These are phyloP conservation scores for Drymodes brunneopygia DNA, from an alignment of 2,113 vertebrate species.

Conservation along the genomic window DNA sequence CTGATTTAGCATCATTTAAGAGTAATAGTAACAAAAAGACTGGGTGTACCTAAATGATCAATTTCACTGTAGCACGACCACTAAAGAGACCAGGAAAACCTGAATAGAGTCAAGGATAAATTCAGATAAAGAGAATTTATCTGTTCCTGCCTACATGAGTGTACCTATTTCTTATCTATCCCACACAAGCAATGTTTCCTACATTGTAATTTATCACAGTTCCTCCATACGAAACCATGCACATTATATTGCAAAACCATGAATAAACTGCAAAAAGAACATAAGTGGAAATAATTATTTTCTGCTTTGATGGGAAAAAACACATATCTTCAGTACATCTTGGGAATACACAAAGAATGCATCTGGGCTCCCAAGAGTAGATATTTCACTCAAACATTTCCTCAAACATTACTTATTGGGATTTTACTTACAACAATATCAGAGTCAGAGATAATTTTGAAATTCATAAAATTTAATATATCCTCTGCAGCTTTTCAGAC, in stretches of 20 bases:
- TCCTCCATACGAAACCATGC: background rate
- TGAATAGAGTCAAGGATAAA: background rate
- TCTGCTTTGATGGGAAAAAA: background rate
- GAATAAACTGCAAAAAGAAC: background rate
- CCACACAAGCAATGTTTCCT: background rate
- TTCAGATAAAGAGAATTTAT: background rate
- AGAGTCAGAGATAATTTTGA: background rate
- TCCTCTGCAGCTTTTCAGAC: background rate
- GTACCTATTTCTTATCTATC: background rate
- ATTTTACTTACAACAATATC: background rate
- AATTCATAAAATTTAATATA: background rate
- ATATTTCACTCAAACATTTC: background rate
- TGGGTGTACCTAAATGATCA: background rate
- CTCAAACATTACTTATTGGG: background rate
- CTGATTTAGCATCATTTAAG: constrained; percentile 41
- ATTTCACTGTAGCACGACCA: background rate
- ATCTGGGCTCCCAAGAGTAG: background rate
- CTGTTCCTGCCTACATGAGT: background rate
- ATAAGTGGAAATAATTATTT: background rate
- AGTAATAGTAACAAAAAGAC: background rate
- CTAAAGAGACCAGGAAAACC: background rate
- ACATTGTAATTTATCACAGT: background rate
- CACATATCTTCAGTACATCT: background rate
- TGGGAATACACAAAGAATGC: background rate
- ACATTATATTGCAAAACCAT: background rate